Evolutionary conservation across 2,797 vertebrate genomes (phyloP).

Genomic region (Micrastur ruficollis): DNA sequence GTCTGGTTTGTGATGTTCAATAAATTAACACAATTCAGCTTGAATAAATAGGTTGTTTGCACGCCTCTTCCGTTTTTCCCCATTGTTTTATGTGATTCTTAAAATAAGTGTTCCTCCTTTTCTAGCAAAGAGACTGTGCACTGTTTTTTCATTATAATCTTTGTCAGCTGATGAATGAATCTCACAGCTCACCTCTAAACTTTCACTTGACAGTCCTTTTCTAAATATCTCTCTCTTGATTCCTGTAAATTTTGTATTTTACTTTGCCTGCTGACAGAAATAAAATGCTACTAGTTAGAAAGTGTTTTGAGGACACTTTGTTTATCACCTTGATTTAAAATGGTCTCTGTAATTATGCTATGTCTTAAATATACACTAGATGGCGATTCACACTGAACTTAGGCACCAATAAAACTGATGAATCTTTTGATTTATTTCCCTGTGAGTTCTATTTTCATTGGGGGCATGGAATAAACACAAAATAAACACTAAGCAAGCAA

Average conservation of each 20-base stretch:
- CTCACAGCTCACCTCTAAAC: neutral
- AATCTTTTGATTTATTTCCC: neutral
- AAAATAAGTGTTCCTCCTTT: neutral
- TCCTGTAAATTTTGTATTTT: neutral
- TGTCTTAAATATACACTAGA: conserved; percentile 27
- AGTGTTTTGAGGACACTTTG: neutral
- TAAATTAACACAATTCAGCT: neutral
- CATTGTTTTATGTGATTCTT: neutral
- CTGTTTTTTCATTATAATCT: neutral
- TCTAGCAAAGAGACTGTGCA: neutral
- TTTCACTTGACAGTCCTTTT: neutral
- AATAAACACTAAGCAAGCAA: neutral
- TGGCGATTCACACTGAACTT: conserved; percentile 1
- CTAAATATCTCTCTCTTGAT: neutral
- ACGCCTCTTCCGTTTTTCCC: accelerated
- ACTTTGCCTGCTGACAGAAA: neutral
- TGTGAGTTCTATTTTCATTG: neutral
- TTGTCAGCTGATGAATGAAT: neutral
- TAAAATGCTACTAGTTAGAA: neutral
- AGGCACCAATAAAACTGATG: neutral
- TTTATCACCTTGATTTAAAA: neutral
- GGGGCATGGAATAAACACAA: neutral
- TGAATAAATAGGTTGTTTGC: neutral
- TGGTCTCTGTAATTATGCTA: neutral
- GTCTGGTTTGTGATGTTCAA: neutral